Evolutionary conservation across 2,797 vertebrate species (phyloP), one percentile per base, ranked within the genome.

Genomic region (Myioborus miniatus): DNA sequence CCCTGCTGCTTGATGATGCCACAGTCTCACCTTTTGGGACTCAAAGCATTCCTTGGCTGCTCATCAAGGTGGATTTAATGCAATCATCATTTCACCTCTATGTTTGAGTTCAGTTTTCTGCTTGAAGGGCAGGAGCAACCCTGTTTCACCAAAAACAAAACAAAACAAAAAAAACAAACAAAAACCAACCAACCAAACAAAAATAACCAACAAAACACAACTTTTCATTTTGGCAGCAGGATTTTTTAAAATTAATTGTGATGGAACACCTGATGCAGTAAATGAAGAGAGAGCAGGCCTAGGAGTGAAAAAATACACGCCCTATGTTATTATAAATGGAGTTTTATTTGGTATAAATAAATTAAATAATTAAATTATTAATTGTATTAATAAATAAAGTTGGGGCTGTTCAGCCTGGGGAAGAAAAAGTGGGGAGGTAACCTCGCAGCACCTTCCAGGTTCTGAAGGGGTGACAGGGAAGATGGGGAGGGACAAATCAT

Each of bases 11-110:
- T 15, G 11, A 29, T 23, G 39, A 27, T 37, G 47, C 56, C 43
- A 11, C 2, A 0, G 4, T 49, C 63, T 80, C 14, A 3, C 64
- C 53, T 77, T 59, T 52, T 7, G 36, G 56, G 34, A 64, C 49
- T 83, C 36, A 86, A 83, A 83, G 52, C 44, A 80, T 76, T 47
- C 55, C 46, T 89, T 44, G 53, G 49, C 46, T 79, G 30, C 53
- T 84, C 55, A 39, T 71, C 78, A 79, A 55, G 29, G 39, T 5
- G 1, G 43, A 15, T 47, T 72, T 92, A 62, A 92, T 46, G 21
- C 17, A 58, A 91, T 59, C 34, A 76, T 68, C 49, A 29, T 58
- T 72, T 69, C 67, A 62, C 1, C 34, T 15, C 30, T 36, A 11
- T 29, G 17, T 16, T 69, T 77, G 21, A 55, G 37, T 47, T 87